A percentile compares a stretch with the other conserved stretches of the same genome.
phyloP scores from a whole-genome alignment of 2,888 invertebrate species.

The Hydrotaea diabolus region DNA sequence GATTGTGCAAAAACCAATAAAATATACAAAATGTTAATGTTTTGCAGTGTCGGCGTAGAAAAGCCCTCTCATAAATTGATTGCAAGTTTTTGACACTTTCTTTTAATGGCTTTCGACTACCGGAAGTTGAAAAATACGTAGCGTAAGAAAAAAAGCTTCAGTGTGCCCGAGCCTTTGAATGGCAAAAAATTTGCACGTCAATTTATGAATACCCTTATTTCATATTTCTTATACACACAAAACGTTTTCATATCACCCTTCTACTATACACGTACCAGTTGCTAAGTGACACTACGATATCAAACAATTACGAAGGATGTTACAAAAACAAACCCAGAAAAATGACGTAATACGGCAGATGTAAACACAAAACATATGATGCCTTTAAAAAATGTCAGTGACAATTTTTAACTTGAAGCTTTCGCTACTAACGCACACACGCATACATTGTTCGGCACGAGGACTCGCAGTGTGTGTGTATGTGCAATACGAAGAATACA shows the following conservation, averaged over 20 bases:
- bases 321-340: slow-evolving; percentile 50
- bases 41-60: too few species aligned
- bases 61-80: too few species aligned
- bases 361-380: slow-evolving; percentile 65
- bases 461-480: slow-evolving; percentile 24
- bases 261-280: slow-evolving; percentile 41
- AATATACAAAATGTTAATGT: too few species aligned
- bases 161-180: too few species aligned
- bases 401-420: not conserved
- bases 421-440: not conserved
- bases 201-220: too few species aligned
- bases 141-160: too few species aligned
- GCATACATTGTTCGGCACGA: slow-evolving; percentile 12
- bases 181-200: too few species aligned
- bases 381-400: not conserved
- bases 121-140: too few species aligned
- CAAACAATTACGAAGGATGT: slow-evolving; percentile 23
- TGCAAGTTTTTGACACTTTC: too few species aligned
- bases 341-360: slow-evolving; percentile 53
- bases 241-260: not conserved
- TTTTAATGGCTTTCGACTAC: too few species aligned
- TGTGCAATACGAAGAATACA: slow-evolving; percentile 32
- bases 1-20: too few species aligned
- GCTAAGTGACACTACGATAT: slow-evolving; percentile 42
- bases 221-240: too few species aligned